These are phyloP conservation scores for Drosophila kanapiae DNA, from an alignment of 1,140 invertebrate genomes.

Conservation along the genomic window DNA sequence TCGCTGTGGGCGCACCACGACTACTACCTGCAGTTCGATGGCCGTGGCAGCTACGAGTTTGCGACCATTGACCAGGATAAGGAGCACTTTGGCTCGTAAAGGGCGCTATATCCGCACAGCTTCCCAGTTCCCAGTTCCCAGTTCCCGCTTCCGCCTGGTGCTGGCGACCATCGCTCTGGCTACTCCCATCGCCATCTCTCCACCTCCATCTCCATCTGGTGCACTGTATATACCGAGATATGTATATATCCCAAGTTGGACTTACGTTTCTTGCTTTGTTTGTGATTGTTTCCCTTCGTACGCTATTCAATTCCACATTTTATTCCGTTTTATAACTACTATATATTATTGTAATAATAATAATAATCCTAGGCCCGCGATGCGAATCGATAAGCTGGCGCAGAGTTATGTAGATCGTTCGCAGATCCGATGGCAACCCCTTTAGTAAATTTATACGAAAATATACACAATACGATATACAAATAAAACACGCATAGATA, in stretches of 20 bases:
- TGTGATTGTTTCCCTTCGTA: conserved; percentile 26
- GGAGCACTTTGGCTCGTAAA: conserved; percentile 96
- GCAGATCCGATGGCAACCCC: conserved; percentile 22
- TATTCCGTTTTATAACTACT: conserved; percentile 29
- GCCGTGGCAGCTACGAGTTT: conserved; percentile 95
- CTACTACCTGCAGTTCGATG: conserved; percentile 98
- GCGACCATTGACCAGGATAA: conserved; percentile 94
- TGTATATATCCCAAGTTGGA: conserved; percentile 42
- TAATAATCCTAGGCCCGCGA: neutral
- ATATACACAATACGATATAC: conserved; percentile 11
- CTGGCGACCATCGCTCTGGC: conserved; percentile 33
- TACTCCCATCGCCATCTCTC: neutral
- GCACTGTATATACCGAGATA: conserved; percentile 48
- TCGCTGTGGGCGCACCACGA: conserved; percentile 99
- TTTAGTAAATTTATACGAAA: conserved; percentile 68
- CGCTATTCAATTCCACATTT: conserved; percentile 30
- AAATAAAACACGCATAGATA: neutral
- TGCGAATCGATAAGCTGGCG: conserved; percentile 25
- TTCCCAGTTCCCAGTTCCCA: neutral
- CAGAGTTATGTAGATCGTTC: conserved; percentile 53
- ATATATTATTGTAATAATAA: neutral
- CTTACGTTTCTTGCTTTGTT: conserved; percentile 21
- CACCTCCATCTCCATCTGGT: conserved; percentile 15
- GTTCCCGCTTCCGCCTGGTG: conserved; percentile 16
- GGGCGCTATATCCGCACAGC: neutral